phyloP scores from a whole-genome alignment of 2,888 invertebrate species.

The Drosophila testacea region DNA sequence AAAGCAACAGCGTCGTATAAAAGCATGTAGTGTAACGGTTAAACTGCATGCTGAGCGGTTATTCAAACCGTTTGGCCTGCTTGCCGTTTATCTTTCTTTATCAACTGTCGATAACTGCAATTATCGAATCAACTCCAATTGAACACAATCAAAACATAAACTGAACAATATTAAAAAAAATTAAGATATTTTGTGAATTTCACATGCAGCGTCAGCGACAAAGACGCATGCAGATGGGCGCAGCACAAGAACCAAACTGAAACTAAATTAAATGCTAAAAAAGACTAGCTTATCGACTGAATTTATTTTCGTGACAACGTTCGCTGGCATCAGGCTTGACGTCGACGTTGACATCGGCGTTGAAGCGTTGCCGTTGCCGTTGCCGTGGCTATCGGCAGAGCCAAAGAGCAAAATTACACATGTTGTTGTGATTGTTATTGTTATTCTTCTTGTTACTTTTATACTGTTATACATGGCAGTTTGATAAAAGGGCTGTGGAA shows the following conservation, averaged over 20 bases:
- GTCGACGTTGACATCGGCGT: constrained; percentile 33
- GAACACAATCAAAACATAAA: background rate
- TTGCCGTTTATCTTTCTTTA: constrained; percentile 1
- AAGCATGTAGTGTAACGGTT: constrained; percentile 22
- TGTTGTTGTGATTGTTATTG: constrained; percentile 13
- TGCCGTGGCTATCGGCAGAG: constrained; percentile 28
- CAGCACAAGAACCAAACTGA: constrained; percentile 73
- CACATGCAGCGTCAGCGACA: constrained; percentile 28
- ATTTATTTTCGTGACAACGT: constrained; percentile 36
- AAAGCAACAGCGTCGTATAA: constrained; percentile 35
- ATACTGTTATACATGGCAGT: constrained; percentile 33
- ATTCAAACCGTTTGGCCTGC: constrained; percentile 10
- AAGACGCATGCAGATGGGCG: constrained; percentile 67
- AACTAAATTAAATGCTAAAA: constrained; percentile 62
- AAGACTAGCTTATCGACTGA: constrained; percentile 65
- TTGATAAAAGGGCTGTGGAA: background rate
- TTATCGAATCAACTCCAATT: background rate
- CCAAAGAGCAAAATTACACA: constrained; percentile 38
- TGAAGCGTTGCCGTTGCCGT: constrained; percentile 58
- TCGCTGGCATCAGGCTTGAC: constrained; percentile 26
- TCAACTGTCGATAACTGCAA: constrained; percentile 2
- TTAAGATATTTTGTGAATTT: constrained; percentile 1
- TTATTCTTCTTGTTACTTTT: constrained; percentile 18
- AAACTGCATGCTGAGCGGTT: constrained; percentile 28
- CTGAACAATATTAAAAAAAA: background rate